Base-by-base conservation (phyloP, 2,113 vertebrate species). In the Rhabdornis inornatus region DNA sequence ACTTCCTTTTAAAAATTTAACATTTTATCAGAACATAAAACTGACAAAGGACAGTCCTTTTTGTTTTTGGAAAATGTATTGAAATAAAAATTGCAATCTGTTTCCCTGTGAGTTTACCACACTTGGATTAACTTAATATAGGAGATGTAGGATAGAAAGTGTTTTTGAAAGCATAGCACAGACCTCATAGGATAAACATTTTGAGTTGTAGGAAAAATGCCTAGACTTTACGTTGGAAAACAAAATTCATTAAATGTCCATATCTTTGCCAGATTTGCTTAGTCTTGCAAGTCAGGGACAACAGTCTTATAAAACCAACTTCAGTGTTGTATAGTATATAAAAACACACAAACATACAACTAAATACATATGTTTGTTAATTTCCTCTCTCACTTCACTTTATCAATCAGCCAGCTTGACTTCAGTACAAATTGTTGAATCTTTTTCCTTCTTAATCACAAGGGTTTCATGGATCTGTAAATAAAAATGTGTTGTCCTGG, bases 401-500 rank as follows among this genome's bases (percentile, higher is more conserved):
- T 42, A 72, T 55, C 53, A 37, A 28, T 31, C 45, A 81, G 21
- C 6, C 71, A 83, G 35, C 21, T 57, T 72, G 19, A 92, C 31
- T 74, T 94, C 68, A 74, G 45, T 40, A n/a, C 21, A 87, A 87
- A 66, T 35, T 63, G 78, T 40, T 75, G 15, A 75, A 87, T 71
- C 35, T 55, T 88, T 83, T 90, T 77, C 50, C 39, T 81, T 68
- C 17, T 89, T 75, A 95, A 87, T 17, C 27, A n/a, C 33, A 74
- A 63, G 12, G 7, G 6, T 10, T 92, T 74, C 4, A 33, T 56
- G 61, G 21, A 78, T 70, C 37, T 89, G 40, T 60, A 92, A 95
- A 84, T 75, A 71, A 92, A 97, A 83, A 68, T 79, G 9, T 60
- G 53, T 92, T 91, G 95, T 87, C 72, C 77, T 84, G 72, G 52